Base-by-base conservation (phyloP, 2,888 invertebrate species). In the Idaea biselata region DNA sequence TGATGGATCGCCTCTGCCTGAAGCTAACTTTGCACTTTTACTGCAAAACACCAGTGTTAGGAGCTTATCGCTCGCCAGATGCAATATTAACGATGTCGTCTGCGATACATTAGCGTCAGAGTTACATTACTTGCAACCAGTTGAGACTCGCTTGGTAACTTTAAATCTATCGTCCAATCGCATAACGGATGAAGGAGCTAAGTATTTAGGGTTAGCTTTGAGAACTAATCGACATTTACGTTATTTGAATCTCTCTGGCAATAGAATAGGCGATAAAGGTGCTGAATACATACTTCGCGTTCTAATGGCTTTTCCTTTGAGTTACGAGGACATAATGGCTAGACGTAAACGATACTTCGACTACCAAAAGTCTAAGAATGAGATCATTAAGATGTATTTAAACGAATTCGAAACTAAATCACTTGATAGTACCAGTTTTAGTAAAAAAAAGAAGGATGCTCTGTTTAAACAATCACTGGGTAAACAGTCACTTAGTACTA, bases 101-200 rank as follows among this genome's bases (percentile, higher is more conserved):
- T 80, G 83, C 59, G 67, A 71, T 58, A 67, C 73, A 60, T 76
- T 89, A 56, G 79, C 80, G 59, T 67, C 68, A 2, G 79, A 74
- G 18, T 67, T 88, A 63, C 68, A 68, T 58, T 68, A 64, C 59
- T 63, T 63, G 25, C 66, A 69, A 33, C 71, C 80, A 16, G 80
- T 81, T 25, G 80, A 80, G 64, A 63, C 62, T 8, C 79, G 70
- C 59, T 74, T 89, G 63, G 60, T 69, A 53, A 57, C 73, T 72
- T 72, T 87, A 67, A 86, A 88, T 79, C 74, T 89, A 71, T 83
- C 86, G 31, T 80, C 80, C 54, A 88, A 89, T 77, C 73, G 71
- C 72, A 86, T 87, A 71, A 85, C 83, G n/a, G 83, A 89, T 68
- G 68, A 66, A 53, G 88, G 86, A 60, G 83, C 80, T n/a, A 78